Evolutionary conservation across 2,797 vertebrate species (phyloP).

Genomic region (Rhinichthys osculus): DNA sequence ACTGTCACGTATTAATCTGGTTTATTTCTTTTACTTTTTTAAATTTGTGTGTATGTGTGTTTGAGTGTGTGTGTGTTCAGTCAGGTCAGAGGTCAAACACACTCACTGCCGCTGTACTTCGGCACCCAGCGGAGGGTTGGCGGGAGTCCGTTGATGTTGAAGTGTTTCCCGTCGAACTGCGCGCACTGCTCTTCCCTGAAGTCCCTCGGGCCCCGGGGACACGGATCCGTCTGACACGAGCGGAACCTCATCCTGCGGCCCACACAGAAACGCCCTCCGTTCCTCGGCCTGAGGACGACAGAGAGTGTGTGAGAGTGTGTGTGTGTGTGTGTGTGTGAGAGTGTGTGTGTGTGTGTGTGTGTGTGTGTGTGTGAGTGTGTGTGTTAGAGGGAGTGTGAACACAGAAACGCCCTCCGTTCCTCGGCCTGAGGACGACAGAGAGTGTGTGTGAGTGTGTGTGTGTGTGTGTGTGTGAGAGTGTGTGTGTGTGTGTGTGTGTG

Average conservation of each 20-base stretch:
- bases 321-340: too few relatives aligned
- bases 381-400: too few relatives aligned
- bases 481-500: too few relatives aligned
- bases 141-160: constrained; percentile 94
- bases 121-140: constrained; percentile 93
- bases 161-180: constrained; percentile 94
- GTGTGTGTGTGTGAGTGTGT: too few relatives aligned
- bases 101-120: constrained; percentile 98
- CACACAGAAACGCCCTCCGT: constrained; percentile 93
- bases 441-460: too few relatives aligned
- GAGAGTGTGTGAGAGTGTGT: too few relatives aligned
- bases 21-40: too few relatives aligned
- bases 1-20: too few relatives aligned
- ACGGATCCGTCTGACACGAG: constrained; percentile 94
- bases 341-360: too few relatives aligned
- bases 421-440: too few relatives aligned
- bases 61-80: background rate
- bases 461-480: too few relatives aligned
- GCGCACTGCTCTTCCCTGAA: constrained; percentile 96
- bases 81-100: constrained; percentile 28
- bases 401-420: too few relatives aligned
- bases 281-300: constrained; percentile 83
- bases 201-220: constrained; percentile 88
- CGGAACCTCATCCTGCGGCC: constrained; percentile 98
- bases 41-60: background rate